Evolutionary conservation across 2,888 invertebrate species (phyloP), one percentile per base, ranked within the genome.

Genomic region (Sipha maydis): DNA sequence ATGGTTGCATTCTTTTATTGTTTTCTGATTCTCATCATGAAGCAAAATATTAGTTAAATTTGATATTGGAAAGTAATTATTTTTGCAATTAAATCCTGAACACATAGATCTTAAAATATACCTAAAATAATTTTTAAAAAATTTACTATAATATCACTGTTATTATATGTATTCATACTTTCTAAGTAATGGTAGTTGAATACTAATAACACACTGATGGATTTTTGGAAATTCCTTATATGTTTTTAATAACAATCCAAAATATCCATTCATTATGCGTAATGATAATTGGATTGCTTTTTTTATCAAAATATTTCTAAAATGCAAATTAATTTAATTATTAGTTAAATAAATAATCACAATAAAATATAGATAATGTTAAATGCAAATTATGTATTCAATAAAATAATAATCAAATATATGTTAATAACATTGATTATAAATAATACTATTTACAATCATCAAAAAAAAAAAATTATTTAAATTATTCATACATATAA

Each of bases 71-170:
- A 94, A 93, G 0, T 92, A 91, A 25, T 94, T 91, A 69, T 92
- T 92, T 91, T 93, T 93, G 90, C 93, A 94, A 91, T 92, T 94
- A 91, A 94, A 95, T 3, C 94, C 95, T 25, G 91, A 91, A 89
- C 93, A 93, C 93, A 95, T 93, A 1, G 93, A 92, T 91, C 91
- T 91, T 8, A 95, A 91, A 3, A 93, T 93, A 85, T 91, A 92
- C 90, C 95, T 95, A 91, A 80, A 67, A n/a, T 34, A 9, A 83
- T 34, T 41, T 41, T 41, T 67, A 9, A 38, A 1, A 41, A 77
- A 41, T 85, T 25, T 56, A 21, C 71, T 38, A 25, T 69, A 21
- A 41, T 4, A n/a, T 25, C 5, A 78, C 4, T 34, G 19, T 69
- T 8, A 78, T 31, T 31, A 1, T 69, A 34, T 5, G 9, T 54